Evolutionary conservation across 2,797 vertebrate genomes (phyloP).

Genomic region (Myotis vivesi): DNA sequence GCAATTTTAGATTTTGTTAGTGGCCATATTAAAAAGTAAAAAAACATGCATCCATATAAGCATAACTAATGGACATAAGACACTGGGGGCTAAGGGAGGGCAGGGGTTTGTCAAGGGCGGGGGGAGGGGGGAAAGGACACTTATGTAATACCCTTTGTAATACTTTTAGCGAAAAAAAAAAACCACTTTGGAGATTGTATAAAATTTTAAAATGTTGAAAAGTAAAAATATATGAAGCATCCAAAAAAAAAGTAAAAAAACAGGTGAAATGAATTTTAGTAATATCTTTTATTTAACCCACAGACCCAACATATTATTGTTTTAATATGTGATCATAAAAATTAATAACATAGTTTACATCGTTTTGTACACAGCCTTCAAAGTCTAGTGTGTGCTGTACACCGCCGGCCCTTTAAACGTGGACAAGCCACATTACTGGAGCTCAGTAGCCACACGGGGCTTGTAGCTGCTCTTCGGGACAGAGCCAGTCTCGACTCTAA

Average conservation of each 20-base stretch:
- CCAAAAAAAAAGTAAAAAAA: background rate
- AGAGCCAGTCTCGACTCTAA: background rate
- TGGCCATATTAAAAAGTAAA: background rate
- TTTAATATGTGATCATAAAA: background rate
- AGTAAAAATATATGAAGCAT: no score
- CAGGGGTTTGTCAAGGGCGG: no score
- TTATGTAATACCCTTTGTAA: no score
- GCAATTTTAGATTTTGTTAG: background rate
- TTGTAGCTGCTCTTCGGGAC: background rate
- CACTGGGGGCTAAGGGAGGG: no score
- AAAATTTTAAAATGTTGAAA: no score
- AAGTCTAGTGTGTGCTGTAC: background rate
- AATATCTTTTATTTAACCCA: background rate
- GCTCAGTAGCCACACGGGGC: accelerated
- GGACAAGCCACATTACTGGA: accelerated
- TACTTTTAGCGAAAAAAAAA: no score
- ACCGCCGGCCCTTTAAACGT: accelerated
- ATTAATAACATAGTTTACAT: no score
- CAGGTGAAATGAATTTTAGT: background rate
- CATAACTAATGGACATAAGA: no score
- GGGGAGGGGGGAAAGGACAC: no score
- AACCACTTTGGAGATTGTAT: no score
- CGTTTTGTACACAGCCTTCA: background rate
- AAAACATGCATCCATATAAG: no score
- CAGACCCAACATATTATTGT: background rate